Conservation (phyloP, 1,140 invertebrate species). For the Aphaenogaster floridana region DNA sequence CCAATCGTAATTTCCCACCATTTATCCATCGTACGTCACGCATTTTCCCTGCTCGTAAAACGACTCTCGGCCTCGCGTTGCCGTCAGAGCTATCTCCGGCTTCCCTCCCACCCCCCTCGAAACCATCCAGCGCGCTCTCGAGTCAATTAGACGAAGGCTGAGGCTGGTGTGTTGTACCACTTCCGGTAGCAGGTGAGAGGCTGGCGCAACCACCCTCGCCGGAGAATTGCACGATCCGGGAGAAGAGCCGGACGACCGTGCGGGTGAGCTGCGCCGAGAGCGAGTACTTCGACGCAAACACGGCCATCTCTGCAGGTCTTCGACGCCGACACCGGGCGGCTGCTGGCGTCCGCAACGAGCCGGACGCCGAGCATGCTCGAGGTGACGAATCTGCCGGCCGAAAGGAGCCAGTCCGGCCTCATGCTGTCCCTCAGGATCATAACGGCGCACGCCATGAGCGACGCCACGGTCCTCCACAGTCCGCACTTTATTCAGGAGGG, state of each 20-base stretch:
- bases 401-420: constrained; percentile 85
- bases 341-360: constrained; percentile 87
- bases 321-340: constrained; percentile 86
- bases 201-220: constrained; percentile 83
- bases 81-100: background rate
- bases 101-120: background rate
- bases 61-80: constrained; percentile 1
- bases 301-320: constrained; percentile 87
- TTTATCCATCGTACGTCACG: background rate
- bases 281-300: constrained; percentile 81
- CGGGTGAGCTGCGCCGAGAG: constrained; percentile 86
- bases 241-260: constrained; percentile 85
- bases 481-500: constrained; percentile 83
- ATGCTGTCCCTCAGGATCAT: constrained; percentile 87
- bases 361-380: constrained; percentile 86
- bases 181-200: constrained; percentile 82
- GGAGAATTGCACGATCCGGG: constrained; percentile 86
- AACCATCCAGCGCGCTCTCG: constrained; percentile 18
- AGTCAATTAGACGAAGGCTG: constrained; percentile 69
- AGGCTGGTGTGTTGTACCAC: constrained; percentile 74
- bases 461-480: constrained; percentile 87
- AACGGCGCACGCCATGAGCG: constrained; percentile 86
- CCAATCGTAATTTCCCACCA: background rate
- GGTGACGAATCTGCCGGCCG: constrained; percentile 85
- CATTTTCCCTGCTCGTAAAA: background rate